These are phyloP conservation scores for Astropecten irregularis DNA, from an alignment of 53 echinoderm and acorn worm species.

Conservation along the genomic window DNA sequence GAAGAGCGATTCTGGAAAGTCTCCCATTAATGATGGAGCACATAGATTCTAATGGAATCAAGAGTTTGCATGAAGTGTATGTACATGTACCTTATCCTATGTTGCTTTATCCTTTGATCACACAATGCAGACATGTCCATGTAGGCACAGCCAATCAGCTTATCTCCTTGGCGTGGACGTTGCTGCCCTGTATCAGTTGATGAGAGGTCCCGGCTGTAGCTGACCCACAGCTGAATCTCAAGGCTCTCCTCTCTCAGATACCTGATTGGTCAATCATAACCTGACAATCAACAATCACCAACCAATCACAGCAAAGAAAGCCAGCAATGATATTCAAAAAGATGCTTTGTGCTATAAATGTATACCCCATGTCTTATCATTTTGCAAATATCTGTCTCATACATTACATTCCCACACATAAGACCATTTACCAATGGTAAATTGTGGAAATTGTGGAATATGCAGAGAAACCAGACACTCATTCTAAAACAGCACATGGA, in stretches of 20 bases:
- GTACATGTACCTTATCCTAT: slow-evolving; percentile 83
- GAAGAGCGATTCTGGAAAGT: too few relatives aligned
- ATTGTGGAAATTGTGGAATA: too few relatives aligned
- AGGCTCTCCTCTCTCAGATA: slow-evolving; percentile 90
- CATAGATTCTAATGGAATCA: too few relatives aligned
- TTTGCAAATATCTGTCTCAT: too few relatives aligned
- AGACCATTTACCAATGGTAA: too few relatives aligned
- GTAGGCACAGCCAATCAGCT: slow-evolving; percentile 91
- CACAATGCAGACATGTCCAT: slow-evolving; percentile 82
- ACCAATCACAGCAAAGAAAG: not conserved
- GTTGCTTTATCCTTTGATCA: slow-evolving; percentile 65
- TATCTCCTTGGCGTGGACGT: slow-evolving; percentile 83
- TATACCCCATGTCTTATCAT: too few relatives aligned
- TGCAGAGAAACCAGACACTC: too few relatives aligned
- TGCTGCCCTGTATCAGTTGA: slow-evolving; percentile 7
- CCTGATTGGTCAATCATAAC: too few relatives aligned
- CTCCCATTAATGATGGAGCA: too few relatives aligned
- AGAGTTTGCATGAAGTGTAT: too few relatives aligned
- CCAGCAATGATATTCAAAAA: not conserved
- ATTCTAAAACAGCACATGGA: too few relatives aligned
- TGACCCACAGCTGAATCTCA: slow-evolving; percentile 95
- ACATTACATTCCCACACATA: too few relatives aligned
- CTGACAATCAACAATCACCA: not conserved
- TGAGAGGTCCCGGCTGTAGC: slow-evolving; percentile 56
- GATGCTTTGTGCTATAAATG: not conserved